Base-by-base conservation (phyloP, 2,888 invertebrate genomes). In the Nemoura dubitans region DNA sequence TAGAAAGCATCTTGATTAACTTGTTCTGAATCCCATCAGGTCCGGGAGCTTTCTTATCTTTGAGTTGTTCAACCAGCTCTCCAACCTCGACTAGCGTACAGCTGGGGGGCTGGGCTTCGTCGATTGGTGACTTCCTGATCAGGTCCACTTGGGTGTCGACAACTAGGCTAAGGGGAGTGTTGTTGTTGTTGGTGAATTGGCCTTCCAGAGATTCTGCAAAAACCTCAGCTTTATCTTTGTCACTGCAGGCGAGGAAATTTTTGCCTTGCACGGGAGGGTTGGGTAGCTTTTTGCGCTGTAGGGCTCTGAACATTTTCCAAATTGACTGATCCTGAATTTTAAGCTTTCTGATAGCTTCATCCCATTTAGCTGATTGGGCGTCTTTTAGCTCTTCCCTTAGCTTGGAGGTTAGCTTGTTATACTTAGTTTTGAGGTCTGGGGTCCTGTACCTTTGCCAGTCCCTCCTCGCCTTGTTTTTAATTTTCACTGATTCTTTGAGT, bases 1-100 rank as follows among this genome's bases (percentile, higher is more conserved):
- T 88, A 16, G 89, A 87, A 21, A 88, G 85, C 59, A 89, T 87
- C 85, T 88, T 88, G n/a, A 88, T 59, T 77, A 87, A 81, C 7
- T 86, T 78, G 36, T 88, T 88, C 14, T 21, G 42, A n/a, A 86
- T 86, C 43, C 76, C n/a, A 29, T 82, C 59, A 0, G 6, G n/a
- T 0, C 82, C 83, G 26, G 83, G 86, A 21, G 83, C 83, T 21
- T 86, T 42, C 14, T 21, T 82, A 21, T 81, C 3, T n/a, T 42
- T 27, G 6, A 86, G 59, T 28, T 59, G n/a, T 0, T 5, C 29
- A 10, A 86, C 43, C 0, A 86, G 7, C 0, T 21, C n/a, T 21
- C 25, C 14, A 0, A 86, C 26, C 83, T 83, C 82, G 2, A 76
- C 14, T 16, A 29, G 26, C 6, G n/a, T 78, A 16, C n/a, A 81